phyloP scores from a whole-genome alignment of 2,113 vertebrate genomes.

The Carassius carassius region DNA sequence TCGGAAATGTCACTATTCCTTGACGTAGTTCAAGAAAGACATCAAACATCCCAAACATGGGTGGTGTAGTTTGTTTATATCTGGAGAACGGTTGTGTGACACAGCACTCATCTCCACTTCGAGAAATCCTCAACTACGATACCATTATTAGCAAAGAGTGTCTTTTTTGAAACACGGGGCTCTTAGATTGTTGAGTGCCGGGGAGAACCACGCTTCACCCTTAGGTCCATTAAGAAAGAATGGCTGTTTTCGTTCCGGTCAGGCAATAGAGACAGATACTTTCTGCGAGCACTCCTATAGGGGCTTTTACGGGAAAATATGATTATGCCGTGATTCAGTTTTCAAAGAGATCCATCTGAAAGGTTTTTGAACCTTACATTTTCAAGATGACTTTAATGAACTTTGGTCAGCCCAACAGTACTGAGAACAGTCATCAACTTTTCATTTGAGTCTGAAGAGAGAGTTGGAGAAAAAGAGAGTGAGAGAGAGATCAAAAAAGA shows the following conservation, averaged over 20 bases:
- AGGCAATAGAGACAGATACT: background rate
- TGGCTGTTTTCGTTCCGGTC: slow-evolving; percentile 51
- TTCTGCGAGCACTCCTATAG: slow-evolving; percentile 45
- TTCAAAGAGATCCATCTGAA: slow-evolving; percentile 48
- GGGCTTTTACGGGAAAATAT: slow-evolving; percentile 46
- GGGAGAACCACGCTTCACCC: slow-evolving; percentile 49
- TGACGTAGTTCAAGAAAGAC: background rate
- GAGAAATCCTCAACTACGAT: slow-evolving; percentile 68
- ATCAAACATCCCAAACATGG: background rate
- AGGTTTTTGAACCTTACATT: slow-evolving; percentile 39
- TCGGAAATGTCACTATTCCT: background rate
- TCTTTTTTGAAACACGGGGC: slow-evolving; percentile 67
- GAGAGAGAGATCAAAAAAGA: background rate
- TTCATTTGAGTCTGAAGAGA: slow-evolving; percentile 5
- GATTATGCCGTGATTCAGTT: slow-evolving; percentile 35
- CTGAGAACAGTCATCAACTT: slow-evolving; percentile 22
- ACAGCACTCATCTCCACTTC: slow-evolving; percentile 63
- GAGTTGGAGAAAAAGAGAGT: background rate
- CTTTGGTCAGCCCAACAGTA: slow-evolving; percentile 40
- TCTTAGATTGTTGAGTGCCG: slow-evolving; percentile 62
- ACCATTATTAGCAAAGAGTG: slow-evolving; percentile 63
- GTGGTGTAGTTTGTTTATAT: background rate
- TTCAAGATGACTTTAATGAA: slow-evolving; percentile 22
- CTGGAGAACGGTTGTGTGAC: slow-evolving; percentile 18
- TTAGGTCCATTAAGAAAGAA: slow-evolving; percentile 45